phyloP scores from a whole-genome alignment of 2,888 invertebrate species.

The Eurytoma californica region DNA sequence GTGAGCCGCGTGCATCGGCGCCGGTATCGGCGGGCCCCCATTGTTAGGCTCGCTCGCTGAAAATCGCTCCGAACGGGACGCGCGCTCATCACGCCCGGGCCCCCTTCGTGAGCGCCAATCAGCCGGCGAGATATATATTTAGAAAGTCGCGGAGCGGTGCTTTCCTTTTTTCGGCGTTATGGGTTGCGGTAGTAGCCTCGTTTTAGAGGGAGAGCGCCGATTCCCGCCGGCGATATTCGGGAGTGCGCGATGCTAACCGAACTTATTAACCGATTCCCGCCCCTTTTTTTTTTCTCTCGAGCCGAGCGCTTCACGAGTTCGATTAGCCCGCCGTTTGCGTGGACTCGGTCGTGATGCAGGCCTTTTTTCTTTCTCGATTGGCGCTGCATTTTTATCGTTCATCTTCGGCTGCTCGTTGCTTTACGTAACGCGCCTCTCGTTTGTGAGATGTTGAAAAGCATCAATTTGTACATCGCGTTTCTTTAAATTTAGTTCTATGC shows the following conservation, averaged over 20 bases:
- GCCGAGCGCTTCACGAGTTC: conserved; percentile 45
- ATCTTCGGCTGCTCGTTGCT: too few relatives aligned
- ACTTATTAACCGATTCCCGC: conserved; percentile 39
- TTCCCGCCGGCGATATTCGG: conserved; percentile 20
- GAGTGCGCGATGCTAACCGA: conserved; percentile 36
- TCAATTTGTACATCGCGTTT: too few relatives aligned
- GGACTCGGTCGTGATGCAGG: conserved; percentile 37
- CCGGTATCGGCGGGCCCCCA: too few relatives aligned
- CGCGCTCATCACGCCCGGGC: conserved; percentile 34
- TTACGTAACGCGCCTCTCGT: too few relatives aligned
- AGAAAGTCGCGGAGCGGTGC: conserved; percentile 24
- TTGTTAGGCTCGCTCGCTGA: background rate
- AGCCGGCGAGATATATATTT: conserved; percentile 40
- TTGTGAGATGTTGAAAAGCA: too few relatives aligned
- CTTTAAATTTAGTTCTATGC: too few relatives aligned
- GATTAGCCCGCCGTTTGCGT: conserved; percentile 6
- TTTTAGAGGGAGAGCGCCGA: background rate
- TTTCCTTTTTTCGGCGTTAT: conserved; percentile 1
- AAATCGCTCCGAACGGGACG: conserved; percentile 1
- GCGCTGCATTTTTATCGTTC: too few relatives aligned
- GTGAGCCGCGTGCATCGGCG: too few relatives aligned
- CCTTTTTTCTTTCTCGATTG: conserved; percentile 6
- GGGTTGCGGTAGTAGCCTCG: too few relatives aligned
- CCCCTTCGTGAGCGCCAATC: conserved; percentile 8
- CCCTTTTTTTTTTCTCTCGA: background rate